A percentile compares a stretch with the other conserved stretches of the same genome.
phyloP scores from a whole-genome alignment of 2,113 vertebrate genomes.

The Agelaius phoeniceus region DNA sequence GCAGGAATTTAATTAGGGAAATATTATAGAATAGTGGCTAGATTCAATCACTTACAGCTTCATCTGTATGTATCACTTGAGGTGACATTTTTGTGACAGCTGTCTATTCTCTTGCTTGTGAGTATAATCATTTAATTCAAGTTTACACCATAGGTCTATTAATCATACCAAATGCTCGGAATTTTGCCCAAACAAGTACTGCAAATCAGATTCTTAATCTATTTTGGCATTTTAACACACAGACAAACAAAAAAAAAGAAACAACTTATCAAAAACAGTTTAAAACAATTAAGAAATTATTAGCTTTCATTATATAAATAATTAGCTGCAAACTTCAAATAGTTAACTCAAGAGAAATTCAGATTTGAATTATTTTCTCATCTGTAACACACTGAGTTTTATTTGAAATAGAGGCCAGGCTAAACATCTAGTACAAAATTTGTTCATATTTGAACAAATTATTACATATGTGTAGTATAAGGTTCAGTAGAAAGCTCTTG shows the following conservation, averaged over 20 bases:
- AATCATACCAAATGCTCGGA: not conserved
- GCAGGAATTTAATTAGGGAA: not conserved
- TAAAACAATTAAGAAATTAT: not conserved
- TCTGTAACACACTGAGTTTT: not conserved
- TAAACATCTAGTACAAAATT: not conserved
- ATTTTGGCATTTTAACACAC: not conserved
- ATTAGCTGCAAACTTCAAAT: not conserved
- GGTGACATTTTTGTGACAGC: slow-evolving; percentile 8
- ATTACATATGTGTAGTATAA: not conserved
- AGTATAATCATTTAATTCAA: not conserved
- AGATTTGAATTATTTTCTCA: not conserved
- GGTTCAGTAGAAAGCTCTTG: not conserved
- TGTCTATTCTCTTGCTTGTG: not conserved
- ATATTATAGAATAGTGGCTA: not conserved
- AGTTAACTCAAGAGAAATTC: not conserved
- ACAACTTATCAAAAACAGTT: not conserved
- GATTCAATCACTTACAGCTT: not conserved
- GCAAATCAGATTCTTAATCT: not conserved
- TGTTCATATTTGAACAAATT: not conserved
- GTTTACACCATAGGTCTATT: not conserved
- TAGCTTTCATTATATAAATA: not conserved
- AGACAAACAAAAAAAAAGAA: not conserved
- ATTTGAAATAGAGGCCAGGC: not conserved
- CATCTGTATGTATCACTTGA: not conserved
- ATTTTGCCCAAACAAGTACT: not conserved